Evolutionary conservation across 2,113 vertebrate species (phyloP).

Genomic region (Petrocephalus zakoni): DNA sequence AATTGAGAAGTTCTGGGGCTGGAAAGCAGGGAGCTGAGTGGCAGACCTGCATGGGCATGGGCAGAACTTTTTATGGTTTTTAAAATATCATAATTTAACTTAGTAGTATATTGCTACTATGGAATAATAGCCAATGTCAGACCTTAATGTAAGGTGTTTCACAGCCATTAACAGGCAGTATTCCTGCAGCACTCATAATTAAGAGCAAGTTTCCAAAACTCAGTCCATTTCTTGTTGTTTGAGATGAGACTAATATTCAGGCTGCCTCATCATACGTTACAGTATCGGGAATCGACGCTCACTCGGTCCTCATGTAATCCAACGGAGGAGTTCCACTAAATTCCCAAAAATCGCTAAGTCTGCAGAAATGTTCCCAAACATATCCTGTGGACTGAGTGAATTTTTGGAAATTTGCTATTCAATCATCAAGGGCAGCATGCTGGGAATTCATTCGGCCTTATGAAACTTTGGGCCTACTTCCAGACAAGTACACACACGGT

Average conservation of each 20-base stretch:
- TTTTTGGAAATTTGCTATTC: background rate
- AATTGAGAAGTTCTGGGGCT: background rate
- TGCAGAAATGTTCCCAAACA: background rate
- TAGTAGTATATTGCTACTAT: background rate
- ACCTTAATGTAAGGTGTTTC: background rate
- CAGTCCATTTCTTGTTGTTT: background rate
- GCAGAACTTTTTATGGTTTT: background rate
- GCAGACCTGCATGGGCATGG: background rate
- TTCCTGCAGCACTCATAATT: background rate
- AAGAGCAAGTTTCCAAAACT: background rate
- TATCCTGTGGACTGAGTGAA: background rate
- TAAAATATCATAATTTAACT: background rate
- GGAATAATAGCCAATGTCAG: background rate
- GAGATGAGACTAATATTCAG: background rate
- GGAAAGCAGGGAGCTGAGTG: background rate
- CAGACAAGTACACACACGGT: background rate
- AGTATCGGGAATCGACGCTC: background rate
- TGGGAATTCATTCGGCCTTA: background rate
- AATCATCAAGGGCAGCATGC: background rate
- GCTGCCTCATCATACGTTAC: background rate
- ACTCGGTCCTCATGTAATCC: background rate
- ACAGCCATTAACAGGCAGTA: background rate
- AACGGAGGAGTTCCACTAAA: background rate
- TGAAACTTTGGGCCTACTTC: background rate
- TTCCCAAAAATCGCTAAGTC: background rate